These are phyloP conservation scores for Lochmaea crataegi DNA, from an alignment of 2,888 invertebrate genomes.

Conservation along the genomic window DNA sequence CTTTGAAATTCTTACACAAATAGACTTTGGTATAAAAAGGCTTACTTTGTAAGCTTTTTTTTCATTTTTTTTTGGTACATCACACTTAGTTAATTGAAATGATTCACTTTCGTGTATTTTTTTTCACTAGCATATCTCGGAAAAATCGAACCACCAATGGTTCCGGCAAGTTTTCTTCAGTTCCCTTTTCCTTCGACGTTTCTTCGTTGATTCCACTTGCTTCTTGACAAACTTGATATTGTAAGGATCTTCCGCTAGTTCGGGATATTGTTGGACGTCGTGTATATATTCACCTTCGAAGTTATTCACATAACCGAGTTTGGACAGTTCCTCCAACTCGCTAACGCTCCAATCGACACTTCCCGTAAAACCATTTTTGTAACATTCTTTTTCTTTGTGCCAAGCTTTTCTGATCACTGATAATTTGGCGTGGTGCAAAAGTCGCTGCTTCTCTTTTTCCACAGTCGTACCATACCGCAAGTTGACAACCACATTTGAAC, in stretches of 20 bases:
- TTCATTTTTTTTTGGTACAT: slow-evolving; percentile 62
- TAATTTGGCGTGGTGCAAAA: slow-evolving; percentile 90
- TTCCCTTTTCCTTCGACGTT: slow-evolving; percentile 78
- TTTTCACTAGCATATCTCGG: slow-evolving; percentile 62
- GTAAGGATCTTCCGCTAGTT: slow-evolving; percentile 95
- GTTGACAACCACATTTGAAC: slow-evolving; percentile 90
- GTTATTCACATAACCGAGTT: slow-evolving; percentile 83
- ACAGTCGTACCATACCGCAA: slow-evolving; percentile 94
- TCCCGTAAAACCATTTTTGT: slow-evolving; percentile 81
- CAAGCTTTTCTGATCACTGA: slow-evolving; percentile 91
- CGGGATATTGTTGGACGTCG: slow-evolving; percentile 89
- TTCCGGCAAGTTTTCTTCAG: slow-evolving; percentile 58
- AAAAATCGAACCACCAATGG: slow-evolving; percentile 66
- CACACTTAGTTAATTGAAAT: slow-evolving; percentile 66
- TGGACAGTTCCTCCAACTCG: slow-evolving; percentile 90
- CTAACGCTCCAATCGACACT: slow-evolving; percentile 87
- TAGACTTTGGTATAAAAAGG: slow-evolving; percentile 72
- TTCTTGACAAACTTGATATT: slow-evolving; percentile 92
- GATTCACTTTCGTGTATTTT: slow-evolving; percentile 50
- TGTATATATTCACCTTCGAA: slow-evolving; percentile 94
- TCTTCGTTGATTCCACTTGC: slow-evolving; percentile 77
- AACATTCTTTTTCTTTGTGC: slow-evolving; percentile 89
- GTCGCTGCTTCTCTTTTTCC: slow-evolving; percentile 87
- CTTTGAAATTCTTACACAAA: slow-evolving; percentile 73
- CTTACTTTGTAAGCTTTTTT: slow-evolving; percentile 62